These are phyloP conservation scores for Nyleta sp. DNA, from an alignment of 2,888 invertebrate genomes.

Conservation along the genomic window DNA sequence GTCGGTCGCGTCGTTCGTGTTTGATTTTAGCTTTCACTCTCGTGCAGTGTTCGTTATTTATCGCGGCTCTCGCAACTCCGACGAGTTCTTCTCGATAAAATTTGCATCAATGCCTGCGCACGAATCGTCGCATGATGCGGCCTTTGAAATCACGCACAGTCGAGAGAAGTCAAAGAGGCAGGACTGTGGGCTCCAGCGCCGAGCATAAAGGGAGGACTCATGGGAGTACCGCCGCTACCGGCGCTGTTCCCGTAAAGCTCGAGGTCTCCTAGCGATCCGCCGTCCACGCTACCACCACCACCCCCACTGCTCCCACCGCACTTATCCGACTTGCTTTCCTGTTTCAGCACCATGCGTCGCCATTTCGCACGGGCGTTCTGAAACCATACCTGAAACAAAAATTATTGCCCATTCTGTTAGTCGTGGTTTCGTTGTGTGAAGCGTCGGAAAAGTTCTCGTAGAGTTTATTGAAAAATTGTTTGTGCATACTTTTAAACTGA, in stretches of 20 bases:
- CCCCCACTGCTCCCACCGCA: slow-evolving; percentile 84
- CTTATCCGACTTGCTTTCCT: slow-evolving; percentile 90
- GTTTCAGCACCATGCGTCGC: slow-evolving; percentile 93
- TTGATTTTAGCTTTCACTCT: slow-evolving; percentile 37
- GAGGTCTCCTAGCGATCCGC: slow-evolving; percentile 83
- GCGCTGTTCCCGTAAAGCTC: slow-evolving; percentile 84
- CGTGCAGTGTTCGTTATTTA: slow-evolving; percentile 40
- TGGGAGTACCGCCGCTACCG: slow-evolving; percentile 87
- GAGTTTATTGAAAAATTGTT: too few relatives aligned
- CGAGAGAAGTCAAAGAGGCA: slow-evolving; percentile 88
- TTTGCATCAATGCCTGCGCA: slow-evolving; percentile 56
- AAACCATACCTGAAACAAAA: slow-evolving; percentile 94
- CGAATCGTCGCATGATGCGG: slow-evolving; percentile 57
- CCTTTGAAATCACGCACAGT: slow-evolving; percentile 86
- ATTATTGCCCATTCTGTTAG: not conserved
- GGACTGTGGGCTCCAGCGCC: slow-evolving; percentile 88
- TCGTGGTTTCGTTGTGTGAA: too few relatives aligned
- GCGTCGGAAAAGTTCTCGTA: too few relatives aligned
- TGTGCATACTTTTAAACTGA: too few relatives aligned
- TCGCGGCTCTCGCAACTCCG: slow-evolving; percentile 28
- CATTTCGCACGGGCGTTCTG: slow-evolving; percentile 97
- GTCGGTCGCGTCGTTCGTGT: slow-evolving; percentile 6
- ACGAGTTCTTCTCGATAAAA: slow-evolving; percentile 42
- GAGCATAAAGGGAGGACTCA: slow-evolving; percentile 88
- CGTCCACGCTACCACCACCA: slow-evolving; percentile 84